Percentiles rank a stretch among this genome's conserved stretches.
Conservation (phyloP, 2,888 invertebrate genomes). For the Ophion ellenae region DNA sequence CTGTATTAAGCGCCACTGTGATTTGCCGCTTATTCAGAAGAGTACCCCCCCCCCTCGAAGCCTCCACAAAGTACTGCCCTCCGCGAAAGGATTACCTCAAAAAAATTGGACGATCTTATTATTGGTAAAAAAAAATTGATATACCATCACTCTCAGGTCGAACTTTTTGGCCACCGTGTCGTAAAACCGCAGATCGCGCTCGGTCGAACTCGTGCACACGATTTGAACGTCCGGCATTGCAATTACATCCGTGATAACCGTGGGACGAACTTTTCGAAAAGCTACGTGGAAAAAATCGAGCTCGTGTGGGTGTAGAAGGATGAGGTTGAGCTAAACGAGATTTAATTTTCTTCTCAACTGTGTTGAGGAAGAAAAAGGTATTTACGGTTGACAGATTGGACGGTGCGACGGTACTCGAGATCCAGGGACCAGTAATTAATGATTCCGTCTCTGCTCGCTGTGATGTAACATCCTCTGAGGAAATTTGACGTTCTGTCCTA, state of each 20-base stretch:
- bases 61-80: too few relatives aligned
- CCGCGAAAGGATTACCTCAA: too few relatives aligned
- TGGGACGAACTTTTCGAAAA: slow-evolving; percentile 86
- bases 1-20: too few relatives aligned
- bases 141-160: slow-evolving; percentile 87
- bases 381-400: slow-evolving; percentile 88
- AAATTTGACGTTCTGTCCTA: slow-evolving; percentile 86
- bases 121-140: too few relatives aligned
- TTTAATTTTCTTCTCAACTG: not conserved
- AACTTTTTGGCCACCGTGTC: slow-evolving; percentile 91
- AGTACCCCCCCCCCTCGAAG: too few relatives aligned
- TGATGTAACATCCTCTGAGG: slow-evolving; percentile 89
- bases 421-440: slow-evolving; percentile 92
- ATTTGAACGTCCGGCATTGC: slow-evolving; percentile 91
- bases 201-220: slow-evolving; percentile 91
- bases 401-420: slow-evolving; percentile 87
- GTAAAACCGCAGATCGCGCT: slow-evolving; percentile 92
- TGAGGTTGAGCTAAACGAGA: not conserved
- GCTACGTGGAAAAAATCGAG: slow-evolving; percentile 81
- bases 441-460: slow-evolving; percentile 90
- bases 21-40: too few relatives aligned
- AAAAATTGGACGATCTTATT: too few relatives aligned
- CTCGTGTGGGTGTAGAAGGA: not conserved
- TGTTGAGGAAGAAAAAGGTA: slow-evolving; percentile 65
- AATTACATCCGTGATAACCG: slow-evolving; percentile 90